A percentile compares a stretch with the other conserved stretches of the same genome.
Conservation (phyloP, 1,140 invertebrate species). For the Microplitis demolitor region DNA sequence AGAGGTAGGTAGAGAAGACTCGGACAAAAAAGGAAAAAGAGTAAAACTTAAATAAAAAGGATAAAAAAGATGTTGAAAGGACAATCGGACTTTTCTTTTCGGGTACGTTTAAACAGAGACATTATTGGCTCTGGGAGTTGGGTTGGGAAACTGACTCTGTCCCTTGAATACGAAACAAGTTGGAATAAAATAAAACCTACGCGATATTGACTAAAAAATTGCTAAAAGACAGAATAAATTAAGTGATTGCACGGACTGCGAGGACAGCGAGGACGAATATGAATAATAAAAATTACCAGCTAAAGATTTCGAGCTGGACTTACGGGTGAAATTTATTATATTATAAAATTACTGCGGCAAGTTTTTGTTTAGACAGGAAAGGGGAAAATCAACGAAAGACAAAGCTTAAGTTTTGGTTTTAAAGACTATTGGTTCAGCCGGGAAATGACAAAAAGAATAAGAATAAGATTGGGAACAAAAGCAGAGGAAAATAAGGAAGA, state of each 20-base stretch:
- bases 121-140: conserved; percentile 23
- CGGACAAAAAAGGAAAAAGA: neutral
- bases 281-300: too few relatives aligned
- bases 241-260: too few relatives aligned
- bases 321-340: neutral
- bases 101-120: conserved; percentile 28
- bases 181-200: conserved; percentile 9
- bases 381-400: conserved; percentile 26
- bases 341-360: neutral
- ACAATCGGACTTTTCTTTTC: conserved; percentile 15
- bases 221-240: neutral
- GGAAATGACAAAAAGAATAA: too few relatives aligned
- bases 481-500: too few relatives aligned
- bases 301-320: too few relatives aligned
- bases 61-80: conserved; percentile 14
- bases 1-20: neutral
- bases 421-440: conserved; percentile 26
- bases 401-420: conserved; percentile 18
- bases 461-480: too few relatives aligned
- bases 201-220: neutral
- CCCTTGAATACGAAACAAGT: conserved; percentile 23
- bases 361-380: conserved; percentile 25
- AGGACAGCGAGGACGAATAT: too few relatives aligned
- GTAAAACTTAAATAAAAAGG: neutral
- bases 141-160: neutral